Evolutionary conservation across 2,797 vertebrate species (phyloP), one percentile per base, ranked within the genome.

Genomic region (Liasis olivaceus): DNA sequence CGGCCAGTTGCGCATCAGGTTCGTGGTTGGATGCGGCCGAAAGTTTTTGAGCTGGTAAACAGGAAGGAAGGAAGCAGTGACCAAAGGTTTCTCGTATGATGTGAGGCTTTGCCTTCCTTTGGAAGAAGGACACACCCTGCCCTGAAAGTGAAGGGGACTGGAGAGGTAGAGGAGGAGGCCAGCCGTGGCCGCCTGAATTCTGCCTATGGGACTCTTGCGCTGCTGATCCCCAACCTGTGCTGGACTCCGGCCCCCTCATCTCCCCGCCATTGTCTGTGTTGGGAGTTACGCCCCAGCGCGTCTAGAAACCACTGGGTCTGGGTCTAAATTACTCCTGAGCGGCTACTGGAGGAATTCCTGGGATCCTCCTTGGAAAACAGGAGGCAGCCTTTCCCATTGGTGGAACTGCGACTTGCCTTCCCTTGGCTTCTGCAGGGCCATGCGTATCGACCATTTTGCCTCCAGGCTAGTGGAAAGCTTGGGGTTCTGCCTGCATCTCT

Each of bases 361-460:
- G 0, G 5, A 24, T 31, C 56, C 8, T 66, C 9, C 2, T 31
- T 22, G 62, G 31, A 59, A 17, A 7, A 28, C 86, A 81, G 47
- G 8, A 13, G 87, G 54, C 47, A n/a, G 5, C 59, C 13, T 56
- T n/a, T 64, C 47, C 58, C 31, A 28, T 86, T 91, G 72, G 51
- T 90, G 59, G 89, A 59, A 93, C 17, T 5, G 60, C 14, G 87
- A 47, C 60, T 59, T 59, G 36, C 87, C 81, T 59, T 51, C 24
- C 2, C 0, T 0, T 47, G 0, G 0, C 8, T 93, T 0, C 62
- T 0, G 31, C 84, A n/a, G 0, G 54, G 66, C 81, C 90, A 87
- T 91, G 92, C 60, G 20, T 3, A 85, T 63, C 42, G 92, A 64
- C 88, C 85, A 95, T 69, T 90, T 93, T 93, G 92, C 93, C 42